Evolutionary conservation across 2,113 vertebrate genomes (phyloP).

Genomic region (Vimba vimba): DNA sequence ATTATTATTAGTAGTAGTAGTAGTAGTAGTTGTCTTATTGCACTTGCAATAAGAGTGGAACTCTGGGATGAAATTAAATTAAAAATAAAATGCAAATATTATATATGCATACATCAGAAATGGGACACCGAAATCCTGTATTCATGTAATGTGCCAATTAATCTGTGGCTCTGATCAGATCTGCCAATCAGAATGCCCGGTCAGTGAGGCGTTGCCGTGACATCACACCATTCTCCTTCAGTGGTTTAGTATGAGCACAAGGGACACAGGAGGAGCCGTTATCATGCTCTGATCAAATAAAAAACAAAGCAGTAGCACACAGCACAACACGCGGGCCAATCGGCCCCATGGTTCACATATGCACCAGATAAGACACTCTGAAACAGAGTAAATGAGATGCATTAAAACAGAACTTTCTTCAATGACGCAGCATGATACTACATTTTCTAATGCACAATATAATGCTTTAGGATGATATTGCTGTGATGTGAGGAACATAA

Average conservation of each 20-base stretch:
- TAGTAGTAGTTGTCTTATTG: too few relatives aligned
- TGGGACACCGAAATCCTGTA: neutral
- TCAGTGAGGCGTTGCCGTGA: neutral
- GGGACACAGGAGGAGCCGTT: neutral
- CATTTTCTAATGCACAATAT: neutral
- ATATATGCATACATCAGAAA: neutral
- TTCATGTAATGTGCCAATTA: neutral
- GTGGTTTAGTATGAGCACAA: neutral
- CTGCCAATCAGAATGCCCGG: neutral
- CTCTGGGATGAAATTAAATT: too few relatives aligned
- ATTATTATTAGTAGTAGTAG: too few relatives aligned
- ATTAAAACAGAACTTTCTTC: neutral
- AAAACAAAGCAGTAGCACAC: neutral
- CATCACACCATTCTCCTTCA: neutral
- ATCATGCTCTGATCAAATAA: slow-evolving; percentile 2
- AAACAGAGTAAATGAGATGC: neutral
- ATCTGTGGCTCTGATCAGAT: neutral
- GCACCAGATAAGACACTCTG: neutral
- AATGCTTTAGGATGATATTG: too few relatives aligned
- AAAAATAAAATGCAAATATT: neutral
- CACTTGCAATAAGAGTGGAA: too few relatives aligned
- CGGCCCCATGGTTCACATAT: slow-evolving; percentile 15
- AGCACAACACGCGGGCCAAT: neutral
- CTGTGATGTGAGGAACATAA: too few relatives aligned
- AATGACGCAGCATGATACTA: neutral